phyloP scores from a whole-genome alignment of 2,797 vertebrate species.

The Thalassophryne amazonica region DNA sequence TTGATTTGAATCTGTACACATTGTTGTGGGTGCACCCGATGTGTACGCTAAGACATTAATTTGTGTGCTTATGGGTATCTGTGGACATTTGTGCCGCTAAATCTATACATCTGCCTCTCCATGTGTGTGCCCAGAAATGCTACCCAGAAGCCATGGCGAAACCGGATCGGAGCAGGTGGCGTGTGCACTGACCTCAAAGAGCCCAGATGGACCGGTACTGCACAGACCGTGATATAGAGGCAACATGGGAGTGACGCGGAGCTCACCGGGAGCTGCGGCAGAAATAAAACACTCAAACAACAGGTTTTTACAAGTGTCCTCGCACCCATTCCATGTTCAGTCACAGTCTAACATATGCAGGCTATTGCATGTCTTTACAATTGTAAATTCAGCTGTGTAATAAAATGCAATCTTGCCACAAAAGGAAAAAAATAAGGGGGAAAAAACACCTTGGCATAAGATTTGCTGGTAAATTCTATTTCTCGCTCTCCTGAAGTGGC shows the following conservation, averaged over 20 bases:
- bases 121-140: constrained; percentile 36
- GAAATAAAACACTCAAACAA: constrained; percentile 13
- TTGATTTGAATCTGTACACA: constrained; percentile 23
- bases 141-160: constrained; percentile 51
- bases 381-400: neutral
- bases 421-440: neutral
- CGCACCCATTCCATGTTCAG: neutral
- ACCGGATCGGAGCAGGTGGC: constrained; percentile 70
- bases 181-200: constrained; percentile 74
- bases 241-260: constrained; percentile 39
- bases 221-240: constrained; percentile 43
- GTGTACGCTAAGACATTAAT: constrained; percentile 11
- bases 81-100: constrained; percentile 45
- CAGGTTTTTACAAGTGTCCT: constrained; percentile 4
- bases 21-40: constrained; percentile 6
- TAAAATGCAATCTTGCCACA: constrained; percentile 4
- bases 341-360: constrained; percentile 12
- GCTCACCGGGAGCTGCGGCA: constrained; percentile 21
- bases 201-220: constrained; percentile 68
- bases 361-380: neutral
- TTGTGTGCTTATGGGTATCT: constrained; percentile 29
- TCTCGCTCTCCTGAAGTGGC: constrained; percentile 50
- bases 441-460: constrained; percentile 23
- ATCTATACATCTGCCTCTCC: constrained; percentile 68
- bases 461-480: constrained; percentile 38